Evolutionary conservation across 2,113 vertebrate species (phyloP).

Genomic region (Mobula hypostoma): DNA sequence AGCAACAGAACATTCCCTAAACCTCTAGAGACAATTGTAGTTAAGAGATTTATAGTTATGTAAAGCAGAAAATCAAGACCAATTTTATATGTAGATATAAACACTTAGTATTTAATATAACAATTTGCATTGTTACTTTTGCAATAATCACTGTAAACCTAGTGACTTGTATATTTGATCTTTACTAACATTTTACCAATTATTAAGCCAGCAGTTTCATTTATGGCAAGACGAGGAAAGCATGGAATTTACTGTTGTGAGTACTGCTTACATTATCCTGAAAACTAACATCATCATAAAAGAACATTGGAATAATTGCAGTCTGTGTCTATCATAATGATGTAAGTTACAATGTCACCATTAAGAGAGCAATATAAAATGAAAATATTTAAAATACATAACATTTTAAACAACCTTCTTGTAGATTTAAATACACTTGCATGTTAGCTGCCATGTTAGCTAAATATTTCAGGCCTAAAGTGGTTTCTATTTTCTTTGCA

Average conservation of each 20-base stretch:
- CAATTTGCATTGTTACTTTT: neutral
- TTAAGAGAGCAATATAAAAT: neutral
- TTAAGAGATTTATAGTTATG: neutral
- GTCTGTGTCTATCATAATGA: neutral
- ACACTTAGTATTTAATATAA: neutral
- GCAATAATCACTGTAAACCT: neutral
- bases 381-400: neutral
- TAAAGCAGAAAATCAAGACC: neutral
- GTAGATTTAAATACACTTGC: neutral
- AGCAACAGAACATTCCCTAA: neutral
- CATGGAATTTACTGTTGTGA: neutral
- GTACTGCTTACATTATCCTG: neutral
- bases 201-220: neutral
- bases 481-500: constrained; percentile 1
- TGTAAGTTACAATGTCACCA: neutral
- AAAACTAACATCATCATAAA: neutral
- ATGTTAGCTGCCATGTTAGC: neutral
- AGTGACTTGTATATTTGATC: neutral
- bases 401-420: neutral
- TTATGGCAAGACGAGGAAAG: neutral
- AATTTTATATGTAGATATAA: neutral
- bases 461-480: neutral
- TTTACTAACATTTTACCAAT: neutral
- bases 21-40: neutral
- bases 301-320: neutral